Evolutionary conservation across 2,797 vertebrate species (phyloP), one percentile per base, ranked within the genome.

Genomic region (Rhadinocentrus ornatus): DNA sequence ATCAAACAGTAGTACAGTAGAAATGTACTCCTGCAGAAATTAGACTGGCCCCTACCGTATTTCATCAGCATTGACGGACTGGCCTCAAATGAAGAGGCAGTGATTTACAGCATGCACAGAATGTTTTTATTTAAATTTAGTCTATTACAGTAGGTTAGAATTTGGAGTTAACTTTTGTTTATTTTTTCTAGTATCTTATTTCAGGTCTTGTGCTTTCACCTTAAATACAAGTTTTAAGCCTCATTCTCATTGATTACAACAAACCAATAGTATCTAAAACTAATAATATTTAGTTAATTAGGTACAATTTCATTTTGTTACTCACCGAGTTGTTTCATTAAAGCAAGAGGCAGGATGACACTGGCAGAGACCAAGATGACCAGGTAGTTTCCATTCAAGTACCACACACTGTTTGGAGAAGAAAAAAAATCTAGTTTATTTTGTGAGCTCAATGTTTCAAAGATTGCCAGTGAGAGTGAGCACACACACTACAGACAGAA

Each of bases 311-410:
- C 16, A 7, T 4, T n/a, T 1, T 44, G 31, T 55, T 69, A 93
- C 98, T 96, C 90, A 99, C 98, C 98, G 0, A 99, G 94, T 87
- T 99, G 97, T 83, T 99, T 98, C 98, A 99, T 99, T 74, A 99
- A 80, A 16, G 97, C 96, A 88, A 99, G 88, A 0, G 98, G 98
- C 72, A 99, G 93, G 85, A 99, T 97, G 83, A 99, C 0, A 22
- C 77, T 76, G 84, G 93, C 0, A 0, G 96, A 96, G 67, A 99
- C 98, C 82, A 99, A 89, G 88, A 99, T 93, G 83, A 99, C 97
- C 92, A 99, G 92, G 88, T 99, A 99, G 92, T 99, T 99, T 66
- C 98, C 98, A 2, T 99, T 97, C 92, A 97, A 58, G 89, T 98
- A 99, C 98, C 98, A 99, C 84, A 94, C 86, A 84, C 97, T 98